Base-by-base conservation (phyloP, 1,140 invertebrate genomes). In the Pomacea maculata region DNA sequence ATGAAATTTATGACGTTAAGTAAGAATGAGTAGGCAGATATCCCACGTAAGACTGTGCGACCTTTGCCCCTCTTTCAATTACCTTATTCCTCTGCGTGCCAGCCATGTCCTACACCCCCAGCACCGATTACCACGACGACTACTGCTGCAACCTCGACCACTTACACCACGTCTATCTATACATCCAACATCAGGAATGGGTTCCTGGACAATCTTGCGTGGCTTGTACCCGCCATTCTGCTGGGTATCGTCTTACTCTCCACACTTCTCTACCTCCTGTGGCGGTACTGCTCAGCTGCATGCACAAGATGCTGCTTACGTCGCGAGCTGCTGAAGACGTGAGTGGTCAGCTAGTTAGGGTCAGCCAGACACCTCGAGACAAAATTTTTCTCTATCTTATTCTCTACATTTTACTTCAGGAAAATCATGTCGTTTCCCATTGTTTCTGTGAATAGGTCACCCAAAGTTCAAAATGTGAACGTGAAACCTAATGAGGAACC, bases 201-300 rank as follows among this genome's bases (percentile, higher is more conserved):
- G 11, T 17, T 63, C 55, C 19, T 52, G 29, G 15, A 15, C 17
- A 75, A 63, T n/a, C 45, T 63, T 9, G 55, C 19, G 54, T 75
- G 74, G 74, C 55, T 75, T 14, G 12, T 75, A 21, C 74, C 74
- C 55, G 74, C 74, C 74, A 75, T 75, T 14, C 57, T 75, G 15
- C 74, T 75, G 55, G 74, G 54, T 5, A 10, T 75, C 55, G 52
- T 25, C 9, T n/a, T 75, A 55, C 55, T 61, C 11, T 19, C 21
- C 21, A 25, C 61, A 8, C 74, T 75, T 2, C 11, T 11, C 57
- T 75, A 64, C 74, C 12, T 63, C 57, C 57, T 75, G 29, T 75
- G 29, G 45, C 0, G 45, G 8, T 55, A 25, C 21, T 61, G 54
- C 57, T 25, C 15, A 10, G 7, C 54, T 25, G 74, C 74, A 52